Conservation (phyloP, 1,140 invertebrate genomes). For the Branchinecta lynchi region DNA sequence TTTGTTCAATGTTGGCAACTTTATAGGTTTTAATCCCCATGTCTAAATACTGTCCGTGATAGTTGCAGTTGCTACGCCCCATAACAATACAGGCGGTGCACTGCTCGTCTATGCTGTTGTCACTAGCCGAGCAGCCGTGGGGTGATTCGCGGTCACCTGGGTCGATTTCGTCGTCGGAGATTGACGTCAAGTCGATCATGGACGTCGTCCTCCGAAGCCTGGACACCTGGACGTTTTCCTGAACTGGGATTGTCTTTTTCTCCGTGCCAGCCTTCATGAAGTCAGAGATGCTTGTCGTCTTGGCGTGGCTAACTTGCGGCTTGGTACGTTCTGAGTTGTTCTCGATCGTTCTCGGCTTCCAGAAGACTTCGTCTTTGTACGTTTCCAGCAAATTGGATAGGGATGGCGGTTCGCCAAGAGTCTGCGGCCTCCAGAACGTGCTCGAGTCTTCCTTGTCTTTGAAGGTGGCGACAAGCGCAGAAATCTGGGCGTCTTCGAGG, state of each 20-base stretch:
- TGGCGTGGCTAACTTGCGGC: neutral
- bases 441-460: conserved; percentile 17
- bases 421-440: conserved; percentile 20
- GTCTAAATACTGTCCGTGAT: neutral
- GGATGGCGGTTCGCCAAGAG: neutral
- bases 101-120: neutral
- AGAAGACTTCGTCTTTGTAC: neutral
- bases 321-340: neutral
- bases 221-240: neutral
- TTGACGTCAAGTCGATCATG: neutral
- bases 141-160: neutral
- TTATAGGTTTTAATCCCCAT: neutral
- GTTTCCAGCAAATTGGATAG: neutral
- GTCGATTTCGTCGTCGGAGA: neutral
- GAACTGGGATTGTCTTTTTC: neutral
- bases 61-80: neutral
- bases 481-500: conserved; percentile 20
- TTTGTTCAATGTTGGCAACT: neutral
- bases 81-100: neutral
- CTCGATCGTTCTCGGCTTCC: neutral
- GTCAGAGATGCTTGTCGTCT: neutral
- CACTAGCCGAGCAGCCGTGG: neutral
- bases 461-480: conserved; percentile 18
- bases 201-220: neutral
- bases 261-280: neutral